Base-by-base conservation (phyloP, 2,113 vertebrate species). In the Colaptes auratus region DNA sequence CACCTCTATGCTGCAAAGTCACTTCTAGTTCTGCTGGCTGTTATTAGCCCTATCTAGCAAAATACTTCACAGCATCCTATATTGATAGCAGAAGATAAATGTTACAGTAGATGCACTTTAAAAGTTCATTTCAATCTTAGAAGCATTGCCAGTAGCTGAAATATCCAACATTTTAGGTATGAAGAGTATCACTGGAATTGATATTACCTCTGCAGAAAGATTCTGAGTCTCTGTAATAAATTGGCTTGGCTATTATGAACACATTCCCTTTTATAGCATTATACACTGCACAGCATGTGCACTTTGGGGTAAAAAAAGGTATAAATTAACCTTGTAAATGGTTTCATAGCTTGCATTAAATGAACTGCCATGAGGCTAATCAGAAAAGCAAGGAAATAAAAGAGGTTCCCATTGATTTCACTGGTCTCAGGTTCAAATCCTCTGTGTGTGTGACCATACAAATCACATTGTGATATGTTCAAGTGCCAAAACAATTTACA, bases 251-350 rank as follows among this genome's bases (percentile, higher is more conserved):
- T 95, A 39, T 83, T 95, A 84, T 27, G 82, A 94, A 81, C 46
- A 76, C 58, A 18, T 77, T 82, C 44, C 83, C 2, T 24, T 83
- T 92, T 83, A 81, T 36, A 52, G 76, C 61, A 84, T 77, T 95
- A 69, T 61, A 72, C 81, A 72, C 59, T 78, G 59, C 58, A 70
- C 69, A 75, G 61, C 74, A 28, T 67, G 63, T 35, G 58, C 50
- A 52, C 35, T 75, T 90, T 23, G 35, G 39, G 6, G 65, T 76
- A 80, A 74, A 44, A 60, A n/a, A 24, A 35, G 52, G 23, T 66
- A 75, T 95, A 95, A 91, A 91, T 96, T 95, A 94, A 89, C 73
- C 76, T 95, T 84, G 65, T 81, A 91, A 76, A 79, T 84, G 60
- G 58, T 55, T 94, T 84, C 39, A 31, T 93, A 69, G 67, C 69